Base-by-base conservation (phyloP, 2,888 invertebrate species). In the Lucinisca nassula region DNA sequence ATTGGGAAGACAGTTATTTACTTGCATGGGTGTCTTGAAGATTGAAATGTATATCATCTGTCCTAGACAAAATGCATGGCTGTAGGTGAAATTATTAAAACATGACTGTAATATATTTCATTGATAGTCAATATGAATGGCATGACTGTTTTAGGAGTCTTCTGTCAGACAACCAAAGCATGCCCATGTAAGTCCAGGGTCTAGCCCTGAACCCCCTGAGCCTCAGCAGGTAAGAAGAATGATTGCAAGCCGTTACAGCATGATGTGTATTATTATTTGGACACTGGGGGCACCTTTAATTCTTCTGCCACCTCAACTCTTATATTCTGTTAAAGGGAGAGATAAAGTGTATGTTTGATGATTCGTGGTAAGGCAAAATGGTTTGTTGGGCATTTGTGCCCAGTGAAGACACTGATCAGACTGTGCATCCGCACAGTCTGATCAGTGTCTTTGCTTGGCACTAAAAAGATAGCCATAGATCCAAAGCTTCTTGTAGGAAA, bases 211-310 rank as follows among this genome's bases (percentile, higher is more conserved):
- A 3, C 35, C 67, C 12, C 35, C 67, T 21, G 67, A 67, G 4
- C 67, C 35, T 12, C 67, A 32, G 35, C 67, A 67, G 67, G 67
- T 67, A 67, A 67, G 67, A 21, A 6, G 67, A 67, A 67, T 67
- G 67, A 17, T 12, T n/a, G 12, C 4, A 67, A 35, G 3, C 12
- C 32, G 67, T 67, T 67, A 6, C 2, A 35, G 35, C 35, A 32
- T 35, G 32, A 35, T 21, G 32, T 67, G 67, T 67, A 67, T 35
- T 17, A 45, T 67, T 67, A 35, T 35, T 67, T 67, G 67, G 67
- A 35, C 30, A 67, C 27, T 67, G 67, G 67, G 67, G 67, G 67
- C 67, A 67, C 67, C 21, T 67, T 35, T 58, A 40, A 55, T 55
- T 55, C 21, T 21, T n/a, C 14, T 17, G 55, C 55, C 4, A n/a